These are phyloP conservation scores for Ciona savignyi DNA, from an alignment of 23 tunicate species.

Conservation along the genomic window DNA sequence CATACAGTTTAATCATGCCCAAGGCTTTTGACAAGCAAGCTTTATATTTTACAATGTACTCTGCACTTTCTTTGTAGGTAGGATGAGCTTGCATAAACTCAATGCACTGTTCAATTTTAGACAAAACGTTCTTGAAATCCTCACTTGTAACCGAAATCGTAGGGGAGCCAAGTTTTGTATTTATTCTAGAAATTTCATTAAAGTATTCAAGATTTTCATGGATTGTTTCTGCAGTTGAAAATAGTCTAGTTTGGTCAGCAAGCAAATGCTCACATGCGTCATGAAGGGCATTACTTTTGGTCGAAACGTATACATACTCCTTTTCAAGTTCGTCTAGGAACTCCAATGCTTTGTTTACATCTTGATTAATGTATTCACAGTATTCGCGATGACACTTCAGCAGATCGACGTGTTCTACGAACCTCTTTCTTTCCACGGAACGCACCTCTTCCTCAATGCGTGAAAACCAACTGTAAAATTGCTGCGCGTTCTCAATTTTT, in stretches of 20 bases:
- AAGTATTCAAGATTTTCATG: slow-evolving; percentile 84
- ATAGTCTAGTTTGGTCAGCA: slow-evolving; percentile 78
- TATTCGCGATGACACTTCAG: slow-evolving; percentile 37
- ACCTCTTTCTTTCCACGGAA: slow-evolving; percentile 46
- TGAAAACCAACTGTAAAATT: slow-evolving; percentile 87
- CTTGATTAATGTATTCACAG: slow-evolving; percentile 55
- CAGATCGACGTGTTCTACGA: slow-evolving; percentile 39
- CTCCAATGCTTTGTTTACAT: slow-evolving; percentile 56
- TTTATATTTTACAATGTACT: slow-evolving; percentile 67
- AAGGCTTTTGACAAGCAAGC: slow-evolving; percentile 48
- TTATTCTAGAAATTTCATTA: slow-evolving; percentile 58
- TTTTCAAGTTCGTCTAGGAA: slow-evolving; percentile 61
- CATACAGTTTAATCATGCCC: slow-evolving; percentile 76
- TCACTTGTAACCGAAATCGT: slow-evolving; percentile 86
- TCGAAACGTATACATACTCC: slow-evolving; percentile 91
- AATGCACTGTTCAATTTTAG: slow-evolving; percentile 87
- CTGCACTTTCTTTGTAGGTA: slow-evolving; percentile 58
- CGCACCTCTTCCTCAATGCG: slow-evolving; percentile 70
- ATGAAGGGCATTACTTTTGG: slow-evolving; percentile 95
- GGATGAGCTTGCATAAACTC: slow-evolving; percentile 78
- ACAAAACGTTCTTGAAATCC: slow-evolving; percentile 53
- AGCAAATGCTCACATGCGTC: slow-evolving; percentile 96
- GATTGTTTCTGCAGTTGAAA: slow-evolving; percentile 73
- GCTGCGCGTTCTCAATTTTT: slow-evolving; percentile 82
- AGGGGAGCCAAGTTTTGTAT: slow-evolving; percentile 57